Evolutionary conservation across 1,140 invertebrate species (phyloP), one percentile per base, ranked within the genome.

Genomic region (Penaeus indicus): DNA sequence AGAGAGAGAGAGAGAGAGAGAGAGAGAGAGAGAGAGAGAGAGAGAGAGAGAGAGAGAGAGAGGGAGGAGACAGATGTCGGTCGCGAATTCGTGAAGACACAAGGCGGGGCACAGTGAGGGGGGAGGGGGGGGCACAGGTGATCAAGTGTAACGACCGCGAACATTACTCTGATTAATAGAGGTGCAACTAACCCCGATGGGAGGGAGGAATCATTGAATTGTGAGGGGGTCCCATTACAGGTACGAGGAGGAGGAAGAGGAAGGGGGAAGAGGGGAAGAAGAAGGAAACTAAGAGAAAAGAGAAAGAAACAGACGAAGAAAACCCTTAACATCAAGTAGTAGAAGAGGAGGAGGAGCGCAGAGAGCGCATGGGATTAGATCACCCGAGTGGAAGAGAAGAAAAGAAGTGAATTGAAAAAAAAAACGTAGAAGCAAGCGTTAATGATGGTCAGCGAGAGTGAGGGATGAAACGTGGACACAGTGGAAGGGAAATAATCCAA

Each of bases 121-220:
- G 21, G 42, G 77, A 16, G 42, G 78, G 78, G 38, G 42, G 42
- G 78, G 83, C 67, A n/a, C 21, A 84, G 83, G 83, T 84, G 83
- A 84, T 84, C 83, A 84, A 75, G 83, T 84, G 83, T 75, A 72
- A 84, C 83, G 69, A 54, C 83, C 54, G 83, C 61, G 83, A 75
- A 75, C 83, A 84, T 84, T 72, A 84, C 42, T 60, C 64, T 72
- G 83, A 84, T 84, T 84, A 84, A 84, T 84, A 72, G 83, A 54
- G 38, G 67, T 69, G 67, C 83, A 75, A 72, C 64, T 84, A 75
- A 84, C 64, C 64, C 67, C 83, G 42, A 47, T 84, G 83, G 83
- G 83, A 64, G 83, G 67, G 83, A 84, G 83, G 64, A 84, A 72
- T 84, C 83, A 84, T 84, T 84, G 83, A 84, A 84, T 84, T 84